phyloP scores from a whole-genome alignment of 2,888 invertebrate genomes.

The Leptinotarsa tumamoca region DNA sequence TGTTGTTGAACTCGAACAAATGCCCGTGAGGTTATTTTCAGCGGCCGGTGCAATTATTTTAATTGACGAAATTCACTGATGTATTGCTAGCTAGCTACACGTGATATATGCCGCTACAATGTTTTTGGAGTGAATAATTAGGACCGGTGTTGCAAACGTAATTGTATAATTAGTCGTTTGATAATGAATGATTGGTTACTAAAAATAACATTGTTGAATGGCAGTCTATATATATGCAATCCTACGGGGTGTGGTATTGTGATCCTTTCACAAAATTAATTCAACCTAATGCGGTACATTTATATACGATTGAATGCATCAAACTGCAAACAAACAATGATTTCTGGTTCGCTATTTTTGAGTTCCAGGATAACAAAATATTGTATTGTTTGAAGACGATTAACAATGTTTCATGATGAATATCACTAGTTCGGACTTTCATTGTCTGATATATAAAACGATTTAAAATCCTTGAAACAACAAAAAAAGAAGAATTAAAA shows the following conservation, averaged over 20 bases:
- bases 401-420: too few species aligned
- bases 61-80: conserved; percentile 24
- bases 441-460: too few species aligned
- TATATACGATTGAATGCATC: background rate
- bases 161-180: conserved; percentile 26
- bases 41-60: conserved; percentile 9
- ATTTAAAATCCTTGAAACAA: too few species aligned
- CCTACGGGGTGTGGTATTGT: background rate
- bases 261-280: background rate
- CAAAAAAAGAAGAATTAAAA: too few species aligned
- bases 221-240: background rate
- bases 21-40: conserved; percentile 21
- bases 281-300: background rate
- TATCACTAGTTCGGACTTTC: too few species aligned
- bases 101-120: conserved; percentile 19
- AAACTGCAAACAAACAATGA: too few species aligned
- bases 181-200: background rate
- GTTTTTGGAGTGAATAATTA: conserved; percentile 15
- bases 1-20: background rate
- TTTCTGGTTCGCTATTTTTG: too few species aligned
- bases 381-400: too few species aligned
- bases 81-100: conserved; percentile 17
- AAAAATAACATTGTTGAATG: background rate
- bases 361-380: too few species aligned
- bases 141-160: conserved; percentile 11